Conservation (phyloP, 1,140 invertebrate genomes). For the Antheraea pernyi region DNA sequence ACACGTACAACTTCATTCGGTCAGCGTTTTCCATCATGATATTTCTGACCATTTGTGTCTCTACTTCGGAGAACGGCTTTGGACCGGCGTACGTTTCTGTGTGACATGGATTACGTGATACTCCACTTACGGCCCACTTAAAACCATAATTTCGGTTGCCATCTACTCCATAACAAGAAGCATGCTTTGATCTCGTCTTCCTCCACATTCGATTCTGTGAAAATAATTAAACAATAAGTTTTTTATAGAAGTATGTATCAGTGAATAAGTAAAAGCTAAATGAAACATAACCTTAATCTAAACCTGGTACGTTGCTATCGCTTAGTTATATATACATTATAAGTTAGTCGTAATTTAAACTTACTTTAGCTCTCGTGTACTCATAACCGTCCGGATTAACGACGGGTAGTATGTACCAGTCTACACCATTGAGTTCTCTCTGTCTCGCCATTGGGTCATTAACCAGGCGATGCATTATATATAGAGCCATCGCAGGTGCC, state of each 20-base stretch:
- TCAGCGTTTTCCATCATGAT: conserved; percentile 77
- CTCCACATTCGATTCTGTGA: conserved; percentile 81
- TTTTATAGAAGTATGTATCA: too few species aligned
- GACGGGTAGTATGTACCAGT: conserved; percentile 83
- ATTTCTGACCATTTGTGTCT: conserved; percentile 82
- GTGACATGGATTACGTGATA: conserved; percentile 83
- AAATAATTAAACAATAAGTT: conserved; percentile 4
- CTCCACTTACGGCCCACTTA: conserved; percentile 83
- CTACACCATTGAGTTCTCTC: conserved; percentile 77
- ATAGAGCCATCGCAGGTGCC: conserved; percentile 82
- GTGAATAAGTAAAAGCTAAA: too few species aligned
- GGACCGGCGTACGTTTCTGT: conserved; percentile 86
- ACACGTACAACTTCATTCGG: conserved; percentile 82
- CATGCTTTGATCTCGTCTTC: conserved; percentile 77
- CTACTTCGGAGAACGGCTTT: conserved; percentile 87
- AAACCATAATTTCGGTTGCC: conserved; percentile 84
- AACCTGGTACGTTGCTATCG: background rate
- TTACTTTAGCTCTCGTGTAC: conserved; percentile 71
- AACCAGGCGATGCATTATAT: conserved; percentile 80
- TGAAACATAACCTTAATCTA: background rate
- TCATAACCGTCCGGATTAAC: conserved; percentile 84
- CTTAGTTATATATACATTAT: background rate
- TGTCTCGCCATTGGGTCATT: conserved; percentile 60
- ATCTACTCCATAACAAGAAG: conserved; percentile 82
- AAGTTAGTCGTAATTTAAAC: conserved; percentile 34